Evolutionary conservation across 2,113 vertebrate genomes (phyloP), one percentile per base, ranked within the genome.

Genomic region (Dolichallabes microphthalmus): DNA sequence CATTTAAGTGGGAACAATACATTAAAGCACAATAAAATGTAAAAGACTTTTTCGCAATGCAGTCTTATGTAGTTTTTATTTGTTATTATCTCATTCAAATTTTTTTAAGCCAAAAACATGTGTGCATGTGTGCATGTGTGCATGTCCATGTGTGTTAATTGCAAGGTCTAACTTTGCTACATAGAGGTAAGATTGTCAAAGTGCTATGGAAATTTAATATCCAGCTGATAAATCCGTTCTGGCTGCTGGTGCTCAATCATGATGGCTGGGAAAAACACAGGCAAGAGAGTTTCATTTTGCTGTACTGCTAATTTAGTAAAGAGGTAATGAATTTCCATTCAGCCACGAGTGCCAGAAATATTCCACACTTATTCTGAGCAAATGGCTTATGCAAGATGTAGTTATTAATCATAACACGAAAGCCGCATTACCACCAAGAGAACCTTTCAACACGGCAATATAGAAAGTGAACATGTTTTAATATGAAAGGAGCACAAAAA

Each of bases 241-340:
- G 11, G 74, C 81, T 80, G 68, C 69, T 77, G 78, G 79, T 85
- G 83, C 83, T 90, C 80, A 82, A 82, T 89, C 85, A 90, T 53
- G n/a, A 73, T 39, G 45, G 61, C 86, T 81, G 63, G 82, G 84
- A 84, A 87, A 86, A 87, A 90, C 89, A 88, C 82, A 78, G 66
- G 78, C 73, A 61, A 88, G 60, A 86, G 86, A 79, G 68, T 85
- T 85, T 86, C 86, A 68, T 85, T 87, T 86, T 79, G 55, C 20
- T 39, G 68, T 80, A 79, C 82, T 86, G 87, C 86, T 89, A 88
- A 90, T 89, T 89, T 87, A 63, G 86, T 82, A 66, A 88, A 76
- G 79, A 81, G 74, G 84, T 85, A 89, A 89, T 89, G 88, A 85
- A 87, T 85, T 86, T 83, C 86, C 82, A 79, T 45, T 85, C 85